Conservation (phyloP, 2,888 invertebrate species). For the Nemurella pictetii region DNA sequence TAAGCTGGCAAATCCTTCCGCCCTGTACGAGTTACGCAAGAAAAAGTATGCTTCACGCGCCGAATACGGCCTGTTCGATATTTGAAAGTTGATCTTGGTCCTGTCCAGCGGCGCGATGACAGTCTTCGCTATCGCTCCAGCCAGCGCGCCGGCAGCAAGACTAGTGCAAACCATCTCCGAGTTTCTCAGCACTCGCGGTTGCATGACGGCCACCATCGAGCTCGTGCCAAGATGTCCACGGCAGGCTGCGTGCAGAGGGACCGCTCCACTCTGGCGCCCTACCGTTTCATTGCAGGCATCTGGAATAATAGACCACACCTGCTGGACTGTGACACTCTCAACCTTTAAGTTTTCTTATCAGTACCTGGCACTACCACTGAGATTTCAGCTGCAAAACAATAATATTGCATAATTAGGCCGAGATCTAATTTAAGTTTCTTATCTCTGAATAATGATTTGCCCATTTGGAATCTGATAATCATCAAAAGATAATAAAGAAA, state of each 20-base stretch:
- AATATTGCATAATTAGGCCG: background rate
- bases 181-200: slow-evolving; percentile 51
- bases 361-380: too few relatives aligned
- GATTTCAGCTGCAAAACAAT: background rate
- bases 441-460: background rate
- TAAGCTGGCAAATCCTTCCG: slow-evolving; percentile 80
- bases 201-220: background rate
- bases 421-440: background rate
- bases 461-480: background rate
- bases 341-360: background rate
- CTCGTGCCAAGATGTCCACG: too few relatives aligned
- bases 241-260: background rate
- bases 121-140: slow-evolving; percentile 95
- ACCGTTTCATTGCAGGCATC: background rate
- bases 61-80: slow-evolving; percentile 70
- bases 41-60: slow-evolving; percentile 71
- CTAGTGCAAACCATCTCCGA: slow-evolving; percentile 74
- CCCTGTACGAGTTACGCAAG: slow-evolving; percentile 66
- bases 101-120: slow-evolving; percentile 95
- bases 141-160: slow-evolving; percentile 86
- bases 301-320: background rate
- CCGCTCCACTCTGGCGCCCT: background rate
- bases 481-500: background rate
- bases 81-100: slow-evolving; percentile 92
- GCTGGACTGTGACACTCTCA: background rate